These are phyloP conservation scores for Electrophaes corylata DNA, from an alignment of 2,888 invertebrate species.

Conservation along the genomic window DNA sequence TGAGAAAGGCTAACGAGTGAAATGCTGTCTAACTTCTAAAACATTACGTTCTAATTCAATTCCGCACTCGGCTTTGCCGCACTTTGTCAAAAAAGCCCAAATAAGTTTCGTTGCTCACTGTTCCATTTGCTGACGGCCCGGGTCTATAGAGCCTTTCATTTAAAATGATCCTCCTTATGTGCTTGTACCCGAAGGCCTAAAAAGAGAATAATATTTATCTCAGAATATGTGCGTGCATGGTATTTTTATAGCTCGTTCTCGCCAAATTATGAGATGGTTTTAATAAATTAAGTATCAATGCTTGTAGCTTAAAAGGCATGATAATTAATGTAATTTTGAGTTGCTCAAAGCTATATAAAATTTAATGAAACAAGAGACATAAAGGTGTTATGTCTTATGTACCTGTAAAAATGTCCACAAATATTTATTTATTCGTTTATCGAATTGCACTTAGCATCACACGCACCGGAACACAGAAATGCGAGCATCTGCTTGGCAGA, in stretches of 20 bases:
- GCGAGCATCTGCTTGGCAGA: no score
- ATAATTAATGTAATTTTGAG: no score
- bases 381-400: no score
- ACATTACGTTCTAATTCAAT: slow-evolving; percentile 45
- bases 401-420: no score
- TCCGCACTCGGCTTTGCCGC: slow-evolving; percentile 33
- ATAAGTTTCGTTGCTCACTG: slow-evolving; percentile 37
- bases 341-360: no score
- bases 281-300: no score
- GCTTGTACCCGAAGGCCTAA: neutral
- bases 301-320: no score
- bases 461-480: no score
- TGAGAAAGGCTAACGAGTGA: slow-evolving; percentile 42
- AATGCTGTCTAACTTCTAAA: slow-evolving; percentile 40
- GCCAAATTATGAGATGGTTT: no score
- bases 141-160: neutral
- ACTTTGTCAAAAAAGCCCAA: slow-evolving; percentile 31
- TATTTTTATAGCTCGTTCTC: neutral
- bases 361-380: no score
- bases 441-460: no score
- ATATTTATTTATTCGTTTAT: no score
- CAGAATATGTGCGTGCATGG: neutral
- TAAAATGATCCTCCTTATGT: neutral
- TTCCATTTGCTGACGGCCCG: slow-evolving; percentile 24
- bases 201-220: neutral